phyloP scores from a whole-genome alignment of 92 coral and sea anemone species.

The Phenganax subtilis region DNA sequence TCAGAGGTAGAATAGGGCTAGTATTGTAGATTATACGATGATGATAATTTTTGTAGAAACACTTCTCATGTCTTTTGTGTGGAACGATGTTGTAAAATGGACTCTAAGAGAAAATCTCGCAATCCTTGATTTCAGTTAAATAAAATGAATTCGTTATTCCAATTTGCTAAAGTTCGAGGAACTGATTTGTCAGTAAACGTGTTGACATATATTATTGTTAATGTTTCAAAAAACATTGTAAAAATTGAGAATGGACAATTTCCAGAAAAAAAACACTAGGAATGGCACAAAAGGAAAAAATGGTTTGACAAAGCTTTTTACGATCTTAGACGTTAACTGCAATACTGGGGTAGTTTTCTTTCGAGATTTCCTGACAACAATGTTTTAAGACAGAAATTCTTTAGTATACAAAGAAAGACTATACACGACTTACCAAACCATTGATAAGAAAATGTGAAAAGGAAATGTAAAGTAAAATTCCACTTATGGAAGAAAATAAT shows the following conservation, averaged over 20 bases:
- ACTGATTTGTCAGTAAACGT: background rate
- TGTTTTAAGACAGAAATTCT: slow-evolving; percentile 7
- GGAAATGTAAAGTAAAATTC: slow-evolving; percentile 27
- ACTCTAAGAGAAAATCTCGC: background rate
- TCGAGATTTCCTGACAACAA: slow-evolving; percentile 3
- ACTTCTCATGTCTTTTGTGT: slow-evolving; percentile 26
- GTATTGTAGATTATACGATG: background rate
- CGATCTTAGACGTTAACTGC: slow-evolving; percentile 16
- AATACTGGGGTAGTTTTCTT: slow-evolving; percentile 27
- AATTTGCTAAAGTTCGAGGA: background rate
- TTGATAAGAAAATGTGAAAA: slow-evolving; percentile 25
- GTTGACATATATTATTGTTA: slow-evolving; percentile 5
- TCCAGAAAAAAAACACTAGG: background rate
- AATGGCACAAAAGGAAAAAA: slow-evolving; percentile 16
- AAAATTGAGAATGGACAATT: background rate
- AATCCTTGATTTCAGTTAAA: background rate
- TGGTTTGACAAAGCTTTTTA: slow-evolving; percentile 26
- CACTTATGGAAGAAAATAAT: slow-evolving; percentile 14
- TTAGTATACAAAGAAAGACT: slow-evolving; percentile 20
- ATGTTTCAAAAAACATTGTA: background rate
- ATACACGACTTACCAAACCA: slow-evolving; percentile 15
- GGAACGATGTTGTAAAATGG: background rate
- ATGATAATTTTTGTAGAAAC: background rate
- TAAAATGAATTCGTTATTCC: background rate
- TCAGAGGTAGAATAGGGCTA: background rate